Evolutionary conservation across 2,888 invertebrate genomes (phyloP).

Genomic region (Anagyrus pseudococci): DNA sequence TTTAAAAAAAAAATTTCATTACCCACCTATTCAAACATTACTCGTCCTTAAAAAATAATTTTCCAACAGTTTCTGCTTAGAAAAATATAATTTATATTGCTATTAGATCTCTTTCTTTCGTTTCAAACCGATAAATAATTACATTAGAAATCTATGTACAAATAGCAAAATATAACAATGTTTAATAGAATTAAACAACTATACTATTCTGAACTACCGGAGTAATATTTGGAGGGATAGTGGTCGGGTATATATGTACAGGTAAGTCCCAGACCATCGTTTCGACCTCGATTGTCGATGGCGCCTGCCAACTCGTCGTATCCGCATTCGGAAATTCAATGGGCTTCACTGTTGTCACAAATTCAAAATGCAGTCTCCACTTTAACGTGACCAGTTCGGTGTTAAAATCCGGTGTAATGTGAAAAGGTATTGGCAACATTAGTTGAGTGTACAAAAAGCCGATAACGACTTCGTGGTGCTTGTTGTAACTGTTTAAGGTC

Average conservation of each 20-base stretch:
- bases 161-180: constrained; percentile 32
- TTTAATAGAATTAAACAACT: constrained; percentile 47
- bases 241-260: constrained; percentile 90
- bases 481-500: constrained; percentile 77
- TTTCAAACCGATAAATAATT: constrained; percentile 30
- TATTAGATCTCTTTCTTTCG: constrained; percentile 29
- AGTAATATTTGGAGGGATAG: constrained; percentile 61
- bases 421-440: constrained; percentile 91
- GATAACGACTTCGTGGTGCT: constrained; percentile 92
- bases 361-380: constrained; percentile 98
- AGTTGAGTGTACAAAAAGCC: constrained; percentile 88
- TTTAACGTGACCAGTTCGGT: constrained; percentile 89
- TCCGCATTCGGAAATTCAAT: constrained; percentile 69
- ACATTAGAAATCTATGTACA: constrained; percentile 33
- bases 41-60: constrained; percentile 16
- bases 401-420: constrained; percentile 94
- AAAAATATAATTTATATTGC: constrained; percentile 38
- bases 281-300: constrained; percentile 87
- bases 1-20: neutral
- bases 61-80: constrained; percentile 17
- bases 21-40: neutral
- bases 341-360: constrained; percentile 82
- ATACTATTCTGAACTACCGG: constrained; percentile 56
- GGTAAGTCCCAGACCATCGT: constrained; percentile 99
- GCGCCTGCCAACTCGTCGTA: constrained; percentile 79